Evolutionary conservation across 1,140 invertebrate genomes (phyloP), one percentile per base, ranked within the genome.

Genomic region (Prorops nasuta): DNA sequence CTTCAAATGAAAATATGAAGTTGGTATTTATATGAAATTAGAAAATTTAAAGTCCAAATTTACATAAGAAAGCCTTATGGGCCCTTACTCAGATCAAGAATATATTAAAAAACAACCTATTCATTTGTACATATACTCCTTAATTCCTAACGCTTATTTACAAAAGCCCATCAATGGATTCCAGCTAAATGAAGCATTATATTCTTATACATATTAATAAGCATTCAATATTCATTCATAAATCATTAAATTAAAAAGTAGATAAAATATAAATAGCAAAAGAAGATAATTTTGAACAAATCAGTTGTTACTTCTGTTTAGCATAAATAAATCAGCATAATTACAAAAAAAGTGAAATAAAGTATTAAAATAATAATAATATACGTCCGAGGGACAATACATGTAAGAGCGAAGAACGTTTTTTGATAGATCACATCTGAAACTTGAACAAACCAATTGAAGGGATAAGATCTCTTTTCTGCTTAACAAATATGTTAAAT

Each of bases 351-450:
- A 16, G 2, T 22, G 34, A 24, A 7, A 19, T 21, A 1, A 4
- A 7, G 40, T 49, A 1, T n/a, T 39, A 34, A 28, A 16, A 17
- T 19, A 21, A 12, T 14, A 28, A 31, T 16, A n/a, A 37, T 35
- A 35, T 19, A 44, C 41, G 32, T 67, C 66, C 67, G 56, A 71
- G 66, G 51, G 69, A 74, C 71, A 67, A 76, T 72, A 68, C 65
- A 72, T 61, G 63, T 63, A 58, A 62, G 66, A 71, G 74, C 72
- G 63, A 63, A 68, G 68, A 63, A 65, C 54, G 55, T 67, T 55
- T 49, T 55, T 44, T 58, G 51, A 49, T 55, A 37, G 12, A 9
- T 32, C 14, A 15, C 7, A 37, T 7, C 8, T 17, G 7, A 37
- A 17, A 7, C 4, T 17, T 17, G 7, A 8, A 15, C 35, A n/a